Evolutionary conservation across 92 coral and sea anemone species (phyloP), one percentile per base, ranked within the genome.

Genomic region (Plumapathes pennacea): DNA sequence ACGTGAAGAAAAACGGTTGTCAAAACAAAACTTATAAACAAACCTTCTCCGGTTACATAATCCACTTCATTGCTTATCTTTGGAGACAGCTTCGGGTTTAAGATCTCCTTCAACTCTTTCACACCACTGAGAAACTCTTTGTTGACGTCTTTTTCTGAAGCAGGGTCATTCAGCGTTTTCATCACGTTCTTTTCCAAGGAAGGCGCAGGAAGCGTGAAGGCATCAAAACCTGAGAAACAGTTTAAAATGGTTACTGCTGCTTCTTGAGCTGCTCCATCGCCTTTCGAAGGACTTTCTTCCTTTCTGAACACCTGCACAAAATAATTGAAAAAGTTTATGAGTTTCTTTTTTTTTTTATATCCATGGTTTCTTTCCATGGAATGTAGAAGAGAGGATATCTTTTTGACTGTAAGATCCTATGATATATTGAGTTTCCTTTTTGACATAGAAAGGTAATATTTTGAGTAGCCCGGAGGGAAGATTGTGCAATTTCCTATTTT

Each of bases 141-240:
- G 32, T 60, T 68, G 2, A 82, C 52, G 25, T 67, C 50, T 10
- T 34, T 36, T 18, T 68, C 29, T 20, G 68, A 45, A 44, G 40
- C 44, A 14, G 46, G 42, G 24, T 72, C 64, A 45, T 74, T 67
- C 22, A 74, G 77, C 36, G 61, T 66, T 48, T 53, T 20, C 25
- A 74, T 60, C 20, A 82, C 74, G 13, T 54, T 23, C 2, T 88
- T 85, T 19, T 81, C 74, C 28, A 55, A 68, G 1, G 95, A 54
- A 0, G 97, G 97, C 1, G 86, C 84, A 5, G 97, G 97, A 18
- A 90, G 74, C 40, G 72, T 72, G 45, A 82, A 78, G 33, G 95
- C 94, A 60, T 90, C 95, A 39, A 90, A 82, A 1, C 88, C 94
- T 17, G 94, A 75, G 55, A 90, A 90, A 55, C 64, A 84, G 41